phyloP scores from a whole-genome alignment of 2,113 vertebrate genomes.

The Ibidorhyncha struthersii region DNA sequence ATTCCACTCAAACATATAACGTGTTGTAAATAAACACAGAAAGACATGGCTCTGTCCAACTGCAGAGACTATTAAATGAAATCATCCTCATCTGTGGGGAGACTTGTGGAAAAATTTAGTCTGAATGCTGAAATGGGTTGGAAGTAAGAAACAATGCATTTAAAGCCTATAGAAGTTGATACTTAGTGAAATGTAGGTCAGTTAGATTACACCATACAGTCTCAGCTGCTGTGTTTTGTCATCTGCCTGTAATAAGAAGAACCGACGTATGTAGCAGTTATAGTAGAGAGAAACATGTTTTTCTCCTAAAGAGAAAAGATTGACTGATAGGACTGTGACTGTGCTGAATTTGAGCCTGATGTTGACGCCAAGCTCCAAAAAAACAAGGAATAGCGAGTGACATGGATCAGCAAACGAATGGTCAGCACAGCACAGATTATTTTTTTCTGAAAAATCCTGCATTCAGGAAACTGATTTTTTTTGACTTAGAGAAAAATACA shows the following conservation, averaged over 20 bases:
- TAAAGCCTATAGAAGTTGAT: not conserved
- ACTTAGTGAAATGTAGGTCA: conserved; percentile 38
- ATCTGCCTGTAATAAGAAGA: not conserved
- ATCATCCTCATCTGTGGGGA: not conserved
- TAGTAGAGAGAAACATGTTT: not conserved
- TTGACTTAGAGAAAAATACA: not conserved
- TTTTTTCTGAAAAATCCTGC: not conserved
- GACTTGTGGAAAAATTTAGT: not conserved
- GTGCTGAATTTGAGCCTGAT: not conserved
- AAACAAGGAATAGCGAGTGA: not conserved
- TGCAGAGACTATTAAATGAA: not conserved
- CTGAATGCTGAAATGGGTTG: not conserved
- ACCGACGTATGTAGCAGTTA: not conserved
- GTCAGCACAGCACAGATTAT: not conserved
- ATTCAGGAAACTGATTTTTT: not conserved
- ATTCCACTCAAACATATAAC: not conserved
- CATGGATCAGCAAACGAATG: not conserved
- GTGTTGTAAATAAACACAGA: not conserved
- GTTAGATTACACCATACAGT: not conserved
- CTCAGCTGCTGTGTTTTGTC: conserved; percentile 25
- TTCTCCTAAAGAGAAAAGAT: not conserved
- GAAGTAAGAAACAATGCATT: not conserved
- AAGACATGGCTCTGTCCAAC: not conserved
- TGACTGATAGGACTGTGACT: not conserved
- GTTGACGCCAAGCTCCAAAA: not conserved